These are phyloP conservation scores for Drosophila quinaria DNA, from an alignment of 2,888 invertebrate genomes.

Conservation along the genomic window DNA sequence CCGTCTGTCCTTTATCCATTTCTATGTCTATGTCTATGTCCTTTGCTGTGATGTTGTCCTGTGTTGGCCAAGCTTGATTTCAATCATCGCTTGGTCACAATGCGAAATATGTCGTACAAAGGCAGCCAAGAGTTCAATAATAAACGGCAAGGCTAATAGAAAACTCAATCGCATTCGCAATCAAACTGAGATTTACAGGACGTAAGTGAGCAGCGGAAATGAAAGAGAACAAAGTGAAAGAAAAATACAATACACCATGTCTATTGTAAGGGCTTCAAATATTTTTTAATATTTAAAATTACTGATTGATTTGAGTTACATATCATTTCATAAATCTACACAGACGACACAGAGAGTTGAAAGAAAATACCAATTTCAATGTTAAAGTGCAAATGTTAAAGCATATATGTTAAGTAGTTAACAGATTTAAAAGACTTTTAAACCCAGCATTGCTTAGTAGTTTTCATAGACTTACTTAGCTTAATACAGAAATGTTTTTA, in stretches of 20 bases:
- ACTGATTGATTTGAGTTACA: neutral
- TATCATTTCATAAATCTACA: neutral
- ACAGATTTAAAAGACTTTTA: neutral
- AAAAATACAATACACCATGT: neutral
- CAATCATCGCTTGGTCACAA: slow-evolving; percentile 46
- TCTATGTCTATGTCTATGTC: slow-evolving; percentile 1
- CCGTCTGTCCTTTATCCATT: neutral
- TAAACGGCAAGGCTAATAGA: slow-evolving; percentile 26
- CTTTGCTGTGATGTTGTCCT: neutral
- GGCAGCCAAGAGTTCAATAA: slow-evolving; percentile 25
- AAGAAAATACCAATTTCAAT: neutral
- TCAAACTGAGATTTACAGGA: slow-evolving; percentile 11
- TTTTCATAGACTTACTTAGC: no score
- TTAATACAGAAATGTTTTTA: neutral
- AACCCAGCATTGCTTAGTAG: no score
- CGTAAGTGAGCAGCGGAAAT: neutral
- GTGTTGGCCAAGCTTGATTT: slow-evolving; percentile 38
- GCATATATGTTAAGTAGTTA: neutral
- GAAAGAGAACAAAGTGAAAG: neutral
- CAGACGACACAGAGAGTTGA: neutral
- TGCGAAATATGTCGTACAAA: slow-evolving; percentile 29
- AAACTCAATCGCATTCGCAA: slow-evolving; percentile 24
- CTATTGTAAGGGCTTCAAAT: neutral
- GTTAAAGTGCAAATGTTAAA: neutral
- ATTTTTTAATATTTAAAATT: neutral